phyloP scores from a whole-genome alignment of 2,113 vertebrate genomes.

The Probosciger aterrimus region DNA sequence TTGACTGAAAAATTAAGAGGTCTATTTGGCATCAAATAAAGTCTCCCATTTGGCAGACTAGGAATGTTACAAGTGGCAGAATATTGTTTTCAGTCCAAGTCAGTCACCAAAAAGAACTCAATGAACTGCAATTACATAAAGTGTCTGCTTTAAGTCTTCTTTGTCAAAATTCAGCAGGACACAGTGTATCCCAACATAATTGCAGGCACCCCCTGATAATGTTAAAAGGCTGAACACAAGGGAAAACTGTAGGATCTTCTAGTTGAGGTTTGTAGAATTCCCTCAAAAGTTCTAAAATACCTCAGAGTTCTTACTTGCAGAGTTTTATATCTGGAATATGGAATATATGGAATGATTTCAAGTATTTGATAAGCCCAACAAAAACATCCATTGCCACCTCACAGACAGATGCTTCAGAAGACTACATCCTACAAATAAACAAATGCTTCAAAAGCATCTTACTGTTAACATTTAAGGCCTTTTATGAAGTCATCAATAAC shows the following conservation, averaged over 20 bases:
- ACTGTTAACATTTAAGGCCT: background rate
- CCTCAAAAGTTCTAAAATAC: background rate
- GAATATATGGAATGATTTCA: background rate
- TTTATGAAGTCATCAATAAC: background rate
- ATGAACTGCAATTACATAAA: background rate
- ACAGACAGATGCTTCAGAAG: background rate
- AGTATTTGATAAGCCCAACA: background rate
- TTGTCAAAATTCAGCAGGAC: background rate
- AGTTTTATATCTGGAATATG: background rate
- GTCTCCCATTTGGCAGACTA: background rate
- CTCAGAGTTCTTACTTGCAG: background rate
- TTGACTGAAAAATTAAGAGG: background rate
- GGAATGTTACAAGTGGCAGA: background rate
- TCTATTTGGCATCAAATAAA: constrained; percentile 15
- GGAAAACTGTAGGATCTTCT: background rate
- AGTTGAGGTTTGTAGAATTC: background rate
- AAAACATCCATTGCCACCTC: background rate
- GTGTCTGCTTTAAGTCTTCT: background rate
- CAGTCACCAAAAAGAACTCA: background rate
- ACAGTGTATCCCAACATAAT: background rate
- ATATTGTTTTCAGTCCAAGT: constrained; percentile 9
- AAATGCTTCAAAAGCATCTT: background rate
- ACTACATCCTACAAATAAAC: background rate
- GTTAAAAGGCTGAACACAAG: background rate
- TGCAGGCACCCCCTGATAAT: background rate